Evolutionary conservation across 1,140 invertebrate species (phyloP).

Genomic region (Lysiphlebus fabarum): DNA sequence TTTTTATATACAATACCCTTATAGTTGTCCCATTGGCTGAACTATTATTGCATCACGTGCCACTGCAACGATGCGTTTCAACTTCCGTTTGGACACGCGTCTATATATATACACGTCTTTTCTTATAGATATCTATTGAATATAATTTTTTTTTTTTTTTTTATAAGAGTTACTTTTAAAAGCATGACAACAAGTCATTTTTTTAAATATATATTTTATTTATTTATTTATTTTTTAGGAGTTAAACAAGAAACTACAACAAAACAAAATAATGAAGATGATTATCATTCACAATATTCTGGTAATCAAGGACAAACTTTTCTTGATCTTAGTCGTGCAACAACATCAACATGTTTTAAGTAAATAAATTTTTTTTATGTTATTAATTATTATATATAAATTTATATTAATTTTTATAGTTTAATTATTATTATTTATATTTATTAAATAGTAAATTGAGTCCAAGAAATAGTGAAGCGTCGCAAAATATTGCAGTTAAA

Average conservation of each 20-base stretch:
- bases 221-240: conserved; percentile 4
- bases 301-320: conserved; percentile 31
- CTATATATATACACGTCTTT: conserved; percentile 32
- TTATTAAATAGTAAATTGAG: conserved; percentile 27
- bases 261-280: conserved; percentile 27
- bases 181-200: neutral
- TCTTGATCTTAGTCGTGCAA: conserved; percentile 33
- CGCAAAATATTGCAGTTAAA: conserved; percentile 38
- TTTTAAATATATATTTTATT: no score
- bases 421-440: conserved; percentile 3
- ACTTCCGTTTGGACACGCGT: conserved; percentile 43
- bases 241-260: conserved; percentile 36
- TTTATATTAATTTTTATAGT: neutral
- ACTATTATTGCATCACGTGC: conserved; percentile 36
- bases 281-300: conserved; percentile 32
- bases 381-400: neutral
- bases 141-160: conserved; percentile 3
- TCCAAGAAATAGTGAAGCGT: conserved; percentile 25
- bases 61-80: conserved; percentile 41
- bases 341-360: conserved; percentile 32
- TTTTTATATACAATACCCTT: conserved; percentile 18
- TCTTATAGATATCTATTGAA: conserved; percentile 2
- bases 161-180: conserved; percentile 23
- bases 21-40: conserved; percentile 14
- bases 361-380: conserved; percentile 17